Evolutionary conservation across 2,113 vertebrate genomes (phyloP).

Genomic region (Leuciscus idus): DNA sequence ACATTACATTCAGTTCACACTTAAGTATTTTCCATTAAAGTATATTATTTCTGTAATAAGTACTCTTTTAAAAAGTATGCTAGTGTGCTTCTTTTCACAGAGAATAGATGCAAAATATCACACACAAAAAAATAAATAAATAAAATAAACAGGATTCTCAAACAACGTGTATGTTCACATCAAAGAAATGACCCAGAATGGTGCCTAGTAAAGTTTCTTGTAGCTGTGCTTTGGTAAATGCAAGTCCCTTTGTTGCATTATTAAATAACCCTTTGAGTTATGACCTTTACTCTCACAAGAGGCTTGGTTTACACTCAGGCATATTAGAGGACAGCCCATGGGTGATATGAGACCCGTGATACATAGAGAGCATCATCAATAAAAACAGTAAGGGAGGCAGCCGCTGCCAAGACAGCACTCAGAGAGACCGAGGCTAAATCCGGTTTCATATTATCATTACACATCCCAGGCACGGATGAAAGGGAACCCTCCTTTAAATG

Average conservation of each 20-base stretch:
- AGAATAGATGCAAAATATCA: background rate
- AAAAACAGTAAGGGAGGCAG: constrained; percentile 37
- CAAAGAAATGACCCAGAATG: constrained; percentile 6
- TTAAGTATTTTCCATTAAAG: background rate
- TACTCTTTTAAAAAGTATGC: background rate
- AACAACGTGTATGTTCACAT: background rate
- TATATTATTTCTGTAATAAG: background rate
- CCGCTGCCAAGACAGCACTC: constrained; percentile 52
- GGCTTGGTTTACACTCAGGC: constrained; percentile 54
- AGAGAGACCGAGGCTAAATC: constrained; percentile 53
- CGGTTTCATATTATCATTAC: constrained; percentile 58
- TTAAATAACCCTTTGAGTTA: constrained; percentile 54
- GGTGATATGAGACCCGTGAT: constrained; percentile 44
- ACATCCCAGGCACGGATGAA: constrained; percentile 53
- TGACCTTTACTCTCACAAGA: constrained; percentile 48
- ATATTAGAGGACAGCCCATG: constrained; percentile 46
- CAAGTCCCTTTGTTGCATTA: constrained; percentile 51
- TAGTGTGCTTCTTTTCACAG: background rate
- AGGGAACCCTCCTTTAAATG: constrained; percentile 59
- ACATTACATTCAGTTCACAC: background rate
- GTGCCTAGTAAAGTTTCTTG: background rate
- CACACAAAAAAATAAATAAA: background rate
- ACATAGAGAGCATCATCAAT: constrained; percentile 48
- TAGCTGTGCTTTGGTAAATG: constrained; percentile 38
- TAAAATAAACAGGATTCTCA: background rate